A percentile compares a stretch with the other conserved stretches of the same genome.
Conservation (phyloP, 2,113 vertebrate genomes). For the Bungarus multicinctus region DNA sequence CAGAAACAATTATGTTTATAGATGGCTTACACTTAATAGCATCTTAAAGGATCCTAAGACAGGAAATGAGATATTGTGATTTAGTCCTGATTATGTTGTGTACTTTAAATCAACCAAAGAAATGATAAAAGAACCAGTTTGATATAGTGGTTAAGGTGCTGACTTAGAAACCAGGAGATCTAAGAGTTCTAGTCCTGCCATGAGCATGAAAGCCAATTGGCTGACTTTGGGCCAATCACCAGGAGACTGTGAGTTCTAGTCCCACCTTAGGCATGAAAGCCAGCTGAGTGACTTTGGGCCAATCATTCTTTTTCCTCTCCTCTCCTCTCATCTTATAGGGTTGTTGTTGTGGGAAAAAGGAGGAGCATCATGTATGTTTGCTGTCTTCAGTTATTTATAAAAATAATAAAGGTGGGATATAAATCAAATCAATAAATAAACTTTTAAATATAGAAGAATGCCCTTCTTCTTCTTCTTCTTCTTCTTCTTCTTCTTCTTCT, state of each 20-base stretch:
- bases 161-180: background rate
- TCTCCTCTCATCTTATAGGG: too few relatives aligned
- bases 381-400: background rate
- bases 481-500: too few relatives aligned
- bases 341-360: too few relatives aligned
- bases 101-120: background rate
- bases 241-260: too few relatives aligned
- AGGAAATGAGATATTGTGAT: background rate
- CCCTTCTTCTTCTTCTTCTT: too few relatives aligned
- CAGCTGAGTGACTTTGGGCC: too few relatives aligned
- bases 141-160: background rate
- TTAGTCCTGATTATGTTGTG: background rate
- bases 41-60: background rate
- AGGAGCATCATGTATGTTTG: too few relatives aligned
- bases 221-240: too few relatives aligned
- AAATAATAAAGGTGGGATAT: background rate
- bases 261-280: too few relatives aligned
- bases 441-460: background rate
- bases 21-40: background rate
- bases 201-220: background rate
- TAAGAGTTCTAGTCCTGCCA: background rate
- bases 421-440: background rate
- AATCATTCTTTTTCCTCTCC: too few relatives aligned
- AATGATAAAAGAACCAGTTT: background rate
- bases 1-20: background rate